Conservation (phyloP, 2,888 invertebrate genomes). For the Leucozona laternaria region DNA sequence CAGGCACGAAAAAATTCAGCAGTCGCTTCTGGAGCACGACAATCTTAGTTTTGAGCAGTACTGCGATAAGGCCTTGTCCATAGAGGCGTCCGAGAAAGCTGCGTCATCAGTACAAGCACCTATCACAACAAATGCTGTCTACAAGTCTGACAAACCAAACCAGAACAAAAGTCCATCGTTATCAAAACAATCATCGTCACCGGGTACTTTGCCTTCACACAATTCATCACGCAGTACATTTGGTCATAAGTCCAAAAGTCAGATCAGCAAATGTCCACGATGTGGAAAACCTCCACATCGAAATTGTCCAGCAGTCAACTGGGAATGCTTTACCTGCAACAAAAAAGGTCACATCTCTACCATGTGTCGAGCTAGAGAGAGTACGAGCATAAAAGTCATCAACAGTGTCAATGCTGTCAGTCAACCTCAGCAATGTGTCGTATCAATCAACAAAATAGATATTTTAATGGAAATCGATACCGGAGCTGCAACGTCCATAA, state of each 20-base stretch:
- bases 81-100: neutral
- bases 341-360: neutral
- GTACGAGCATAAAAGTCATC: neutral
- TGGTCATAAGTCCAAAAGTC: neutral
- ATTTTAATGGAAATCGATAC: neutral
- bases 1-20: too few relatives aligned
- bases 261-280: neutral
- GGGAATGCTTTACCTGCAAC: neutral
- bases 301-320: neutral
- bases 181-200: neutral
- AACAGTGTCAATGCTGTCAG: too few relatives aligned
- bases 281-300: neutral
- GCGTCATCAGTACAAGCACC: constrained; percentile 10
- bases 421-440: too few relatives aligned
- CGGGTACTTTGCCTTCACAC: neutral
- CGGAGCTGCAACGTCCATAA: neutral
- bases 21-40: too few relatives aligned
- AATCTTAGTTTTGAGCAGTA: too few relatives aligned
- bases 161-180: neutral
- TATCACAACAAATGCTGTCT: neutral
- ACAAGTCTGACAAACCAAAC: neutral
- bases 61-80: too few relatives aligned
- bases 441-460: neutral
- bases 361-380: neutral
- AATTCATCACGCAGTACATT: neutral